Evolutionary conservation across 1,140 invertebrate species (phyloP).

Genomic region (Varroa destructor): DNA sequence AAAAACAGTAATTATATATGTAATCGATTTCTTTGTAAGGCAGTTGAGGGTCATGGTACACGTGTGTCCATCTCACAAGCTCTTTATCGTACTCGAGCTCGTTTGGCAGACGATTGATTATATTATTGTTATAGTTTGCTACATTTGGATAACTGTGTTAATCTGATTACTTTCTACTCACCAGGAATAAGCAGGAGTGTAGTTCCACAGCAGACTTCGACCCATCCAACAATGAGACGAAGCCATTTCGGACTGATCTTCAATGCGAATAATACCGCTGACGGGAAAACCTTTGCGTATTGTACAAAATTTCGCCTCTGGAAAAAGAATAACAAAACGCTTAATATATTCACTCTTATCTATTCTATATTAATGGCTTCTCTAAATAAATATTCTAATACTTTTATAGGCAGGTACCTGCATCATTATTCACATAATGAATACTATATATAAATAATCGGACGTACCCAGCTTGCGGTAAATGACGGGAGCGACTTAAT

Average conservation of each 20-base stretch:
- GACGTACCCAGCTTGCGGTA: too few species aligned
- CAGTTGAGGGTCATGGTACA: too few species aligned
- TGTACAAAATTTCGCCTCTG: conserved; percentile 92
- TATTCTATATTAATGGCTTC: background rate
- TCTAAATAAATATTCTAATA: conserved; percentile 20
- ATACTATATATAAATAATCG: too few species aligned
- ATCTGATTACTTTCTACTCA: conserved; percentile 32
- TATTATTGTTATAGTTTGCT: too few species aligned
- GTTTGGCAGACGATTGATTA: too few species aligned
- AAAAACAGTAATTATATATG: too few species aligned
- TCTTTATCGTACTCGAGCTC: too few species aligned
- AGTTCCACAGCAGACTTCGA: conserved; percentile 77
- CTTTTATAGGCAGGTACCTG: background rate
- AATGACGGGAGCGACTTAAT: too few species aligned
- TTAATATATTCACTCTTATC: conserved; percentile 16
- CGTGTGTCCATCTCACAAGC: too few species aligned
- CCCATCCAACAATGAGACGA: conserved; percentile 63
- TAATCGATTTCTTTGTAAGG: too few species aligned
- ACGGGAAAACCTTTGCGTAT: conserved; percentile 89
- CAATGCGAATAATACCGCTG: conserved; percentile 56
- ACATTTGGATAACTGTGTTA: too few species aligned
- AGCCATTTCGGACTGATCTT: conserved; percentile 88
- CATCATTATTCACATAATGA: too few species aligned
- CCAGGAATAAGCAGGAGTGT: conserved; percentile 74
- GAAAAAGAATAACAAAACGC: conserved; percentile 41